These are phyloP conservation scores for Glareola pratincola DNA, from an alignment of 2,113 vertebrate genomes.

Conservation along the genomic window DNA sequence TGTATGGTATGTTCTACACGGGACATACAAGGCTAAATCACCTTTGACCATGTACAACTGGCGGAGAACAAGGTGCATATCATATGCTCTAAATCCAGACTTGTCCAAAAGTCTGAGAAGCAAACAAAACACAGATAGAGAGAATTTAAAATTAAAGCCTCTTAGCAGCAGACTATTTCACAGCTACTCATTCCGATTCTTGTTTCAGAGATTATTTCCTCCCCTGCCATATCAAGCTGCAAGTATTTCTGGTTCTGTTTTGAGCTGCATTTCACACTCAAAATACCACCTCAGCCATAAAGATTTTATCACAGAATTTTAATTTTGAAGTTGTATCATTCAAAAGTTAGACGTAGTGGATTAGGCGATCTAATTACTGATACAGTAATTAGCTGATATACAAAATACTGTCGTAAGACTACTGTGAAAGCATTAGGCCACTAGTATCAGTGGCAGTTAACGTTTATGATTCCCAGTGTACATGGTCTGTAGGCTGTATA, in stretches of 20 bases:
- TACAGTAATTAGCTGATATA: fast-evolving
- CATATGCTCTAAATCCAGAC: background rate
- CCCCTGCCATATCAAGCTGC: fast-evolving
- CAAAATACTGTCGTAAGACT: background rate
- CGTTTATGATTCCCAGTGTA: background rate
- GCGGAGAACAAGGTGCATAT: background rate
- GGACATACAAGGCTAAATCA: background rate
- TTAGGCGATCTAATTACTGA: background rate
- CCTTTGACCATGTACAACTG: constrained; percentile 22
- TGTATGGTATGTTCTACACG: fast-evolving
- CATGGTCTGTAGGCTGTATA: background rate
- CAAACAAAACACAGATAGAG: background rate
- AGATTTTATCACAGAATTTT: background rate
- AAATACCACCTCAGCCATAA: background rate
- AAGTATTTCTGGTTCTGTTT: background rate
- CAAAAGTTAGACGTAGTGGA: background rate
- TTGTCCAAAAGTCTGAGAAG: background rate
- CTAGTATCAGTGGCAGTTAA: background rate
- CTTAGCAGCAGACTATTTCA: background rate
- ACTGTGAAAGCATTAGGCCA: background rate
- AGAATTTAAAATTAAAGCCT: background rate
- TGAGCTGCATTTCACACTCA: background rate
- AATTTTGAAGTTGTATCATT: background rate
- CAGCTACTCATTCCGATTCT: background rate
- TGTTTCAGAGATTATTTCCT: background rate